These are phyloP conservation scores for Sorex fumeus DNA, from an alignment of 2,113 vertebrate species.

Conservation along the genomic window DNA sequence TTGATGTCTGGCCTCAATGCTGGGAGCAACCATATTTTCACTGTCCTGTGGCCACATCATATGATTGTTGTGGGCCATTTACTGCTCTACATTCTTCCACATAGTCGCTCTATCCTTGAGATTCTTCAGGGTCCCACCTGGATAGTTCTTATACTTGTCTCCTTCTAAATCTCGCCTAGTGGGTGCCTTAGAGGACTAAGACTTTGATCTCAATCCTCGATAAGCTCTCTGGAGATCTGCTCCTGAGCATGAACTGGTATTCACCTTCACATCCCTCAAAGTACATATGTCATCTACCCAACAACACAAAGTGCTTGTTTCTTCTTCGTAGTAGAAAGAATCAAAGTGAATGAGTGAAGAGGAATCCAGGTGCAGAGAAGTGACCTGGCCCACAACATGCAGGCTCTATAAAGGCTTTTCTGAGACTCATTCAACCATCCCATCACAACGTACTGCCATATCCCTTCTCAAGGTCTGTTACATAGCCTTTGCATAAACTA, in stretches of 20 bases:
- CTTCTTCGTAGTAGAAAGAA: neutral
- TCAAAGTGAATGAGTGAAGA: neutral
- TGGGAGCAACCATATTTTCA: too few species aligned
- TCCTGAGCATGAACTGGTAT: neutral
- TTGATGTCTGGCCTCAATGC: neutral
- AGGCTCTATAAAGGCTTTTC: neutral
- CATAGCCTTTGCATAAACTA: neutral
- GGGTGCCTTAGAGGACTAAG: neutral
- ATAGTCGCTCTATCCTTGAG: neutral
- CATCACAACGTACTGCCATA: neutral
- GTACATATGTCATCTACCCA: neutral
- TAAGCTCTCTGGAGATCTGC: neutral
- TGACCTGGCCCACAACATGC: neutral
- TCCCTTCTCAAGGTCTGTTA: neutral
- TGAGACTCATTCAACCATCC: neutral
- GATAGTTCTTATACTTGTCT: accelerated
- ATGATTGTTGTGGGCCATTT: neutral
- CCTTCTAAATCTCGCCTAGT: neutral
- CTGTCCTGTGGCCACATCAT: too few species aligned
- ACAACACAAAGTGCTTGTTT: accelerated
- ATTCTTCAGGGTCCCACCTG: neutral
- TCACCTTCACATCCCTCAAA: neutral
- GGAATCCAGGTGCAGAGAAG: neutral
- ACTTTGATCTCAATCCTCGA: accelerated
- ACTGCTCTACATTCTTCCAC: neutral